Evolutionary conservation across 1,140 invertebrate species (phyloP).

Genomic region (Drepana arcuata): DNA sequence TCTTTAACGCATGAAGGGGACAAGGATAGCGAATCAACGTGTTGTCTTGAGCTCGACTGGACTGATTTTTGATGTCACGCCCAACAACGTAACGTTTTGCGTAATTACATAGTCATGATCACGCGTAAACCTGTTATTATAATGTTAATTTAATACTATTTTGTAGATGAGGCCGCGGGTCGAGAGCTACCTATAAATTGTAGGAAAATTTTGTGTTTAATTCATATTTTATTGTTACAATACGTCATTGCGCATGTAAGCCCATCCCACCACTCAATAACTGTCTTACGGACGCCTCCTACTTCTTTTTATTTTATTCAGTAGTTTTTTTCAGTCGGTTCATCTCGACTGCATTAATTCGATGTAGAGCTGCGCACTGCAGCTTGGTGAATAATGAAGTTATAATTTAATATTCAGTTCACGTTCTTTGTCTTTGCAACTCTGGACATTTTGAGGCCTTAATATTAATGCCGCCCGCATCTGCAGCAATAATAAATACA

Average conservation of each 20-base stretch:
- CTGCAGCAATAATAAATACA: too few species aligned
- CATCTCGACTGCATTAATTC: conserved; percentile 56
- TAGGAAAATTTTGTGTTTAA: too few species aligned
- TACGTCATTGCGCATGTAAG: conserved; percentile 64
- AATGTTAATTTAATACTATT: conserved; percentile 58
- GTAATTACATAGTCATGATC: conserved; percentile 56
- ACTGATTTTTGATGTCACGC: conserved; percentile 71
- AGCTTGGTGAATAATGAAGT: conserved; percentile 63
- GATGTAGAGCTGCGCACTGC: conserved; percentile 50
- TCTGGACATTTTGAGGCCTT: too few species aligned
- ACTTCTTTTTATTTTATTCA: conserved; percentile 67
- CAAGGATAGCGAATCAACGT: conserved; percentile 41
- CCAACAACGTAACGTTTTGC: conserved; percentile 68
- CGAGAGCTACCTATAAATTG: too few species aligned
- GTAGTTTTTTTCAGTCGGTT: conserved; percentile 49
- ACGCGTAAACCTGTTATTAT: conserved; percentile 64
- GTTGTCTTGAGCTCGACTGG: conserved; percentile 57
- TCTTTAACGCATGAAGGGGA: conserved; percentile 19
- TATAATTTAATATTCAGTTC: conserved; percentile 14
- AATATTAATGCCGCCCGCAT: too few species aligned
- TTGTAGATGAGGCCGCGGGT: conserved; percentile 41
- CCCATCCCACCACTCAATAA: conserved; percentile 70
- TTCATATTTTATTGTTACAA: conserved; percentile 45
- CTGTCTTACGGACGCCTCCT: conserved; percentile 64
- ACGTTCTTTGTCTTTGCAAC: background rate